Percentiles rank a stretch among this genome's conserved stretches.
phyloP scores from a whole-genome alignment of 2,113 vertebrate genomes.

The Protobothrops mucrosquamatus region DNA sequence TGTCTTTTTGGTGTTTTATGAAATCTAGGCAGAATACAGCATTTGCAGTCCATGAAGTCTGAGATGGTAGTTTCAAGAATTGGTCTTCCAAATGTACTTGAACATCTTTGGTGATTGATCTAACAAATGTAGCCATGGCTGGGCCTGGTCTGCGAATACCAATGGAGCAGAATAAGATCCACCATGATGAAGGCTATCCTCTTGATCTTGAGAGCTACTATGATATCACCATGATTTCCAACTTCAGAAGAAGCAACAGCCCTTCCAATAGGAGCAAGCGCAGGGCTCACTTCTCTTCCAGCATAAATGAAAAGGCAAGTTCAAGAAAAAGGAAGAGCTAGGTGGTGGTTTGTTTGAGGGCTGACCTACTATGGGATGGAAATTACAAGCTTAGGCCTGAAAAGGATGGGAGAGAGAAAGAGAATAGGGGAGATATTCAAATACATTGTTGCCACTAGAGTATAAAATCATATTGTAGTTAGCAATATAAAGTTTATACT shows the following conservation, averaged over 20 bases:
- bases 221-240: slow-evolving; percentile 52
- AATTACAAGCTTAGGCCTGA: neutral
- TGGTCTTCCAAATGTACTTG: neutral
- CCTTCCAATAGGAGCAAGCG: slow-evolving; percentile 38
- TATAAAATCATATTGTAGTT: neutral
- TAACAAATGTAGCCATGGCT: neutral
- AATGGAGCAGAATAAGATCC: slow-evolving; percentile 32
- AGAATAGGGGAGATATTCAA: neutral
- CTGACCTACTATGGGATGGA: neutral
- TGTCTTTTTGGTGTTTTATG: neutral
- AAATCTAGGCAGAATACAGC: fast-evolving
- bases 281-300: slow-evolving; percentile 24
- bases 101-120: neutral
- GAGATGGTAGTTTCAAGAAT: slow-evolving; percentile 14
- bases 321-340: neutral
- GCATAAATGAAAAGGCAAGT: slow-evolving; percentile 67
- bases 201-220: slow-evolving; percentile 26
- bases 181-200: slow-evolving; percentile 34
- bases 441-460: neutral
- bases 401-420: neutral
- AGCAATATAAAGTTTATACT: neutral
- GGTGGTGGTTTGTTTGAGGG: no score
- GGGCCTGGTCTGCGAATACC: neutral
- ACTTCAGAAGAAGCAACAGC: slow-evolving; percentile 57
- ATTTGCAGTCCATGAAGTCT: neutral